phyloP scores from a whole-genome alignment of 2,888 invertebrate genomes.

The Brachyptera risi region DNA sequence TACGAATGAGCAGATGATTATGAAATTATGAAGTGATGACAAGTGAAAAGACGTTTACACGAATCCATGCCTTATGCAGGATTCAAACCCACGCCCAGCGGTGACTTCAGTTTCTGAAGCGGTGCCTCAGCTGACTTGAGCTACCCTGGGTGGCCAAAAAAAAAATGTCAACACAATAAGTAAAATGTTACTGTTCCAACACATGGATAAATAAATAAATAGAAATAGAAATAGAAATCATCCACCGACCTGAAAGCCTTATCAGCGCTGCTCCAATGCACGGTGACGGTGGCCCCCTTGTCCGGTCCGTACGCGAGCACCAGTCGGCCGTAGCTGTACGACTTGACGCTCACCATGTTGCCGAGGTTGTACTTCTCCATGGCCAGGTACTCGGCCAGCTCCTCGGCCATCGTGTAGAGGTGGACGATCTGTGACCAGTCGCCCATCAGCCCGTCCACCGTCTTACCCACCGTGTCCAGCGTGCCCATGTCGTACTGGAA shows the following conservation, averaged over 20 bases:
- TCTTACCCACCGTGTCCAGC: slow-evolving; percentile 69
- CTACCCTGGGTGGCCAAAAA: background rate
- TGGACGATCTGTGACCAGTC: slow-evolving; percentile 94
- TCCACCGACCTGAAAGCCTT: slow-evolving; percentile 69
- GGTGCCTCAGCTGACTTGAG: too few relatives aligned
- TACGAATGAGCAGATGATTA: too few relatives aligned
- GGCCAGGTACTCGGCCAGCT: slow-evolving; percentile 74
- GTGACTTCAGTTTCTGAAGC: too few relatives aligned
- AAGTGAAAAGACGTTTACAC: too few relatives aligned
- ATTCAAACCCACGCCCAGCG: too few relatives aligned
- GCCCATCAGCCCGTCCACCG: slow-evolving; percentile 69
- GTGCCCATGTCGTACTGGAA: slow-evolving; percentile 83
- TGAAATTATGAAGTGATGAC: too few relatives aligned
- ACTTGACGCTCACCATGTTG: slow-evolving; percentile 77
- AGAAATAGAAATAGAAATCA: slow-evolving; percentile 20
- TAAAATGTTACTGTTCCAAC: too few relatives aligned
- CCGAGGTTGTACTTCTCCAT: slow-evolving; percentile 61
- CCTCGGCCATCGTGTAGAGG: slow-evolving; percentile 78
- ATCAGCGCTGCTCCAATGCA: slow-evolving; percentile 71
- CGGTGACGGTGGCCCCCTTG: slow-evolving; percentile 76
- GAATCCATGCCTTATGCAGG: too few relatives aligned
- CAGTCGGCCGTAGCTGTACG: slow-evolving; percentile 89
- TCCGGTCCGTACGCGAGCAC: slow-evolving; percentile 85
- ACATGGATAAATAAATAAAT: background rate
- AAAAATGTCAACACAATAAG: background rate